phyloP scores from a whole-genome alignment of 2,888 invertebrate genomes.

The Entomobrya multifasciata region DNA sequence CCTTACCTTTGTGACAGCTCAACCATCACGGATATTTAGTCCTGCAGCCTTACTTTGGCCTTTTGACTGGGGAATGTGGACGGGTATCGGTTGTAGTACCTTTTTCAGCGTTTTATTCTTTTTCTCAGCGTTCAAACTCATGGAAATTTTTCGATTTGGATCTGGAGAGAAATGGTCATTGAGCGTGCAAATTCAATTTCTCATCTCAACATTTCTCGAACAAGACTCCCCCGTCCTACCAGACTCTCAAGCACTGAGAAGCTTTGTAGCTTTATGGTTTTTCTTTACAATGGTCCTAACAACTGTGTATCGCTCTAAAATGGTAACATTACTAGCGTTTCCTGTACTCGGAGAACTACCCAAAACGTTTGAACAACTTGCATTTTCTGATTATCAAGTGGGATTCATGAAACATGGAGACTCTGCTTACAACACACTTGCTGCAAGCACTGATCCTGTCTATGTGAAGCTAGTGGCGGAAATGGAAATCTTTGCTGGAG shows the following conservation, averaged over 20 bases:
- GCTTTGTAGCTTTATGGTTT: conserved; percentile 67
- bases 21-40: conserved; percentile 65
- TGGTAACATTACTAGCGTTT: conserved; percentile 70
- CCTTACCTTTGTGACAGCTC: conserved; percentile 74
- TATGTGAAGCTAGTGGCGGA: conserved; percentile 68
- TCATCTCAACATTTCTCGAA: conserved; percentile 69
- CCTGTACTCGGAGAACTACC: conserved; percentile 66
- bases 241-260: conserved; percentile 42
- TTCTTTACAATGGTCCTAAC: conserved; percentile 72
- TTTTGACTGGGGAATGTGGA: conserved; percentile 68
- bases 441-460: conserved; percentile 69
- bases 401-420: conserved; percentile 76
- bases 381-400: conserved; percentile 64
- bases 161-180: conserved; percentile 48
- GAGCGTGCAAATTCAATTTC: conserved; percentile 63
- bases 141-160: conserved; percentile 36
- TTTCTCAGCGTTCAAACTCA: conserved; percentile 47
- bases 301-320: conserved; percentile 68
- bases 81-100: conserved; percentile 48
- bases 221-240: conserved; percentile 64
- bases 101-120: conserved; percentile 51
- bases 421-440: conserved; percentile 71
- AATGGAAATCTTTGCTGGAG: conserved; percentile 72
- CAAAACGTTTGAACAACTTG: conserved; percentile 66
- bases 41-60: conserved; percentile 71